Base-by-base conservation (phyloP, 2,888 invertebrate genomes). In the Thera obeliscata region DNA sequence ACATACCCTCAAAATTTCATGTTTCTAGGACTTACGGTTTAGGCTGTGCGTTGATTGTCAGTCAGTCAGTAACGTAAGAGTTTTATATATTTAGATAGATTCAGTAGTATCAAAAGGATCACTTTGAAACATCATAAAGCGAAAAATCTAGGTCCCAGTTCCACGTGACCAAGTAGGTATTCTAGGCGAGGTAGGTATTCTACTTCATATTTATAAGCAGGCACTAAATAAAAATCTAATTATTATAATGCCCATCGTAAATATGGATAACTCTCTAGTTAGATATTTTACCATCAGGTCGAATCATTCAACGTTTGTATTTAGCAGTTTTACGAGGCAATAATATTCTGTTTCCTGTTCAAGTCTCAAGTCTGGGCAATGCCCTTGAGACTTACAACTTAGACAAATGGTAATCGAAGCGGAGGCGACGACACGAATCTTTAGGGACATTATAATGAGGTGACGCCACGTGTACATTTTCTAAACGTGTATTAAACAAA, bases 251-350 rank as follows among this genome's bases (percentile, higher is more conserved):
- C 38, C 12, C 3, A 12, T 56, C 2, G 22, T 56, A 56, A 41
- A 56, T 33, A 43, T 41, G 56, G 6, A 54, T 54, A 41, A 61
- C 11, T 61, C 41, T 60, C 8, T 50, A 12, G 22, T 50, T 50
- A 50, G 49, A 49, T 3, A 38, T 54, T 11, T n/a, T n/a, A 11
- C 12, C 38, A 56, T 60, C 41, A 35, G 35, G 35, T 33, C 54
- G 52, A 49, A 55, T 61, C 33, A 43, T 65, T 61, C 35, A 59
- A 38, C 43, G 60, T 38, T 58, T 71, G 66, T 66, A 64, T 66
- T 68, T 68, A 64, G 66, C 65, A 63, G 63, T 49, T 74, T 74
- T 75, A 74, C 72, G 72, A 74, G 62, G 67, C 64, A 60, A 56
- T 74, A 70, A 72, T 67, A 57, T 66, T 56, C 64, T 61, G 60